Evolutionary conservation across 2,797 vertebrate genomes (phyloP), one percentile per base, ranked within the genome.

Genomic region (Petrocephalus schoutedeni): DNA sequence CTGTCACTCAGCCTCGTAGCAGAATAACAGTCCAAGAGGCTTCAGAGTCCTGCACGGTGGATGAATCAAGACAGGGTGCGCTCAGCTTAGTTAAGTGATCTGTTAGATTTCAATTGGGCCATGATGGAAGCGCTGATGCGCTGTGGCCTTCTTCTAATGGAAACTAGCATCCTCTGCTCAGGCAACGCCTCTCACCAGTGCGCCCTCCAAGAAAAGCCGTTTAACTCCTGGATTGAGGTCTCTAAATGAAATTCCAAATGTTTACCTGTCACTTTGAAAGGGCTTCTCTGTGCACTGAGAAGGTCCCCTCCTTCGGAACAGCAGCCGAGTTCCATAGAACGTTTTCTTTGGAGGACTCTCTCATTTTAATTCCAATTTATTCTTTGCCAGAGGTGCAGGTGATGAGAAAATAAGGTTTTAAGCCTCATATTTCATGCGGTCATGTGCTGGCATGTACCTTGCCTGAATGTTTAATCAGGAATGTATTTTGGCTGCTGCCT

Each of bases 71-170:
- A 89, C 90, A 87, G 87, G 86, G 19, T 86, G 57, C 54, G 2
- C 82, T 41, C 23, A 14, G 82, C 32, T 54, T 87, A 86, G 71
- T 90, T 86, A 91, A 88, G 87, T 89, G 87, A 89, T 87, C 84
- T 58, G 89, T 89, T 89, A 87, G 61, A 87, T 41, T 88, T 89
- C 83, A 87, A 86, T 83, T 87, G 89, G 28, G 45, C 89, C 64
- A 88, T 89, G 89, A 91, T 90, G 87, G 89, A 89, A 83, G 56
- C 14, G 14, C 86, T 85, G 87, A 91, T 89, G 57, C 71, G 23
- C 86, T 51, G 2, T 56, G 9, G 67, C n/a, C 12, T 54, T 14
- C 19, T 21, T 16, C 51, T 87, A 87, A 87, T 80, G 53, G 54
- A 58, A 58, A 80, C 71, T n/a, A 77, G 71, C 71, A 45, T 77